Evolutionary conservation across 2,888 invertebrate genomes (phyloP).

Genomic region (Slavum lentiscoides): DNA sequence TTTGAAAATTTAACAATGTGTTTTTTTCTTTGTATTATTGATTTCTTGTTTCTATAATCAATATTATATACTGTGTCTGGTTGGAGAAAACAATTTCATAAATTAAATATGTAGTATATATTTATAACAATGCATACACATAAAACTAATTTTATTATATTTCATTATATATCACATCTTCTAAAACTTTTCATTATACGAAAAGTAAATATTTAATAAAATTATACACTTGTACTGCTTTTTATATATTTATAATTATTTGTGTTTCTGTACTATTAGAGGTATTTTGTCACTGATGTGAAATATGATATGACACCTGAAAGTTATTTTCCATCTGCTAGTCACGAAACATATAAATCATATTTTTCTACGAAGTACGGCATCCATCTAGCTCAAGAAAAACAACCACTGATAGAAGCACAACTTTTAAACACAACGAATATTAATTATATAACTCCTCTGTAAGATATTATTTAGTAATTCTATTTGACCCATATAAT

Average conservation of each 20-base stretch:
- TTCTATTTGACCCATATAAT: not conserved
- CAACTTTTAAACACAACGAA: slow-evolving; percentile 59
- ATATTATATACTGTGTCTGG: too few species aligned
- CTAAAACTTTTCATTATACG: not conserved
- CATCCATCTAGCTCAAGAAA: slow-evolving; percentile 66
- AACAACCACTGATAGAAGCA: slow-evolving; percentile 81
- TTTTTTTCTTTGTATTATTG: too few species aligned
- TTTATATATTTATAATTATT: not conserved
- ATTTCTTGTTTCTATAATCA: too few species aligned
- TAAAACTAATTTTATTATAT: not conserved
- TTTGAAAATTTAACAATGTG: too few species aligned
- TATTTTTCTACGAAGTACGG: slow-evolving; percentile 80
- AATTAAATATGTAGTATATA: too few species aligned
- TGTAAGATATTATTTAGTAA: slow-evolving; percentile 57
- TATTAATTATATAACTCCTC: slow-evolving; percentile 65
- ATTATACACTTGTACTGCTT: not conserved
- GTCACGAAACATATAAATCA: slow-evolving; percentile 68
- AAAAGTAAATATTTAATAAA: too few species aligned
- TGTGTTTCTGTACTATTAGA: slow-evolving; percentile 57
- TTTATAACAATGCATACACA: not conserved
- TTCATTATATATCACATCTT: not conserved
- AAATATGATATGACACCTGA: slow-evolving; percentile 68
- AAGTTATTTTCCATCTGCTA: slow-evolving; percentile 69
- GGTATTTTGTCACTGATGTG: slow-evolving; percentile 73
- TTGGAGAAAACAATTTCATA: not conserved